Base-by-base conservation (phyloP, 1,140 invertebrate species). In the Drosophila lacertosa region DNA sequence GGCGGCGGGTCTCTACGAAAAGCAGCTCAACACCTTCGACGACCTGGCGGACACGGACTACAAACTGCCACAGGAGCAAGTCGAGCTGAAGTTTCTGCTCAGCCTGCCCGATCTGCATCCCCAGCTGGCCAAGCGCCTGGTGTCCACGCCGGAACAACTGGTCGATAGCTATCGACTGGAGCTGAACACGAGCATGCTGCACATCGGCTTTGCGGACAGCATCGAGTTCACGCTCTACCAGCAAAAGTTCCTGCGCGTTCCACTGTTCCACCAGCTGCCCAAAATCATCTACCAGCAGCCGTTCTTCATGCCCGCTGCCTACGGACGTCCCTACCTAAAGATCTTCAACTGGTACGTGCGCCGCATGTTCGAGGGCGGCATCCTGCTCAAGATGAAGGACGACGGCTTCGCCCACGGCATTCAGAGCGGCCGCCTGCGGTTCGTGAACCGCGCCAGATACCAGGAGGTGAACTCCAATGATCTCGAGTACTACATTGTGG, bases 151-250 rank as follows among this genome's bases (percentile, higher is more conserved):
- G 0, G 65, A 86, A 15, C 37, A 54, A 0, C 10, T 75, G 11
- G 63, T 86, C 11, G 73, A 88, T 37, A 29, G 2, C 0, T 81
- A 68, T 53, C 55, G 77, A 3, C 42, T 45, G 0, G 66, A 74
- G 0, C 47, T 86, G 16, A 86, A 86, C 11, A 68, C 70, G 1
- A 77, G 69, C 42, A 74, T 47, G 20, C 33, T 86, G 53, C 74
- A 86, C 45, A 72, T 39, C 1, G 82, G 58, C 29, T 81, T 72
- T 5, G 68, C 63, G 22, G 82, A 86, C 48, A 75, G 66, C 57
- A 63, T 86, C 11, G 77, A 86, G 35, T 88, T 81, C 32, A 48
- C 67, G 0, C 26, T 88, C 0, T 88, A 88, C 7, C 81, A 86
- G 32, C 82, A 81, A 7, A 63, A 86, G 26, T 86, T 81, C 6